phyloP scores from a whole-genome alignment of 2,888 invertebrate species.

The Caenorhabditis uteleia region DNA sequence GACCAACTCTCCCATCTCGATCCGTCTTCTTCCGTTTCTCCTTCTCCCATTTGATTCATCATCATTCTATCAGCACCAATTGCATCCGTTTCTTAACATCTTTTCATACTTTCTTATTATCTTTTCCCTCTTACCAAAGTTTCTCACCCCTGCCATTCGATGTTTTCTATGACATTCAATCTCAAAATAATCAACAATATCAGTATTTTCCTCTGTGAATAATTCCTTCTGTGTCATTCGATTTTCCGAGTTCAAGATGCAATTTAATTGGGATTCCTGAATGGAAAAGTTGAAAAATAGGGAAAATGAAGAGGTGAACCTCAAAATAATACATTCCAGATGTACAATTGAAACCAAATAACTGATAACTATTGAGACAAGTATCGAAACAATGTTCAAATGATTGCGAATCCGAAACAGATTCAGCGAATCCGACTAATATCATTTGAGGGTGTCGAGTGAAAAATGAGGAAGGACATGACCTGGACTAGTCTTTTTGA shows the following conservation, averaged over 20 bases:
- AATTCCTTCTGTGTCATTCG: conserved; percentile 59
- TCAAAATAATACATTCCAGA: conserved; percentile 70
- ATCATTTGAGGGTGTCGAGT: conserved; percentile 68
- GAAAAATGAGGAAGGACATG: conserved; percentile 63
- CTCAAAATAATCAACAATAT: conserved; percentile 69
- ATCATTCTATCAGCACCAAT: conserved; percentile 29
- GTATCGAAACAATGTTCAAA: conserved; percentile 69
- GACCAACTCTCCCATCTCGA: conserved; percentile 43
- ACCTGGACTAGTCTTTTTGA: conserved; percentile 39
- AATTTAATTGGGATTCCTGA: conserved; percentile 67
- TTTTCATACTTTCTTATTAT: background rate
- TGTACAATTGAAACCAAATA: conserved; percentile 67
- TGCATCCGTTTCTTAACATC: conserved; percentile 20
- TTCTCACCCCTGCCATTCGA: conserved; percentile 25
- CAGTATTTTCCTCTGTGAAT: conserved; percentile 67
- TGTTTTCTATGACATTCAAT: conserved; percentile 46
- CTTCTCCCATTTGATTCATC: background rate
- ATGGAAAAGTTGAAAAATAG: too few species aligned
- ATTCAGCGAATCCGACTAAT: conserved; percentile 69
- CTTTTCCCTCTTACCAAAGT: conserved; percentile 16
- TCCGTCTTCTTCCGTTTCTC: conserved; percentile 20
- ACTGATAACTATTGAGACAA: conserved; percentile 64
- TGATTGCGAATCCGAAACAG: conserved; percentile 65
- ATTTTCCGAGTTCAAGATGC: conserved; percentile 68
- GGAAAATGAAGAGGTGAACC: too few species aligned